Percentiles rank a stretch among this genome's conserved stretches.
Evolutionary conservation across 2,888 invertebrate species (phyloP).

Genomic region (Nephrotoma flavescens): DNA sequence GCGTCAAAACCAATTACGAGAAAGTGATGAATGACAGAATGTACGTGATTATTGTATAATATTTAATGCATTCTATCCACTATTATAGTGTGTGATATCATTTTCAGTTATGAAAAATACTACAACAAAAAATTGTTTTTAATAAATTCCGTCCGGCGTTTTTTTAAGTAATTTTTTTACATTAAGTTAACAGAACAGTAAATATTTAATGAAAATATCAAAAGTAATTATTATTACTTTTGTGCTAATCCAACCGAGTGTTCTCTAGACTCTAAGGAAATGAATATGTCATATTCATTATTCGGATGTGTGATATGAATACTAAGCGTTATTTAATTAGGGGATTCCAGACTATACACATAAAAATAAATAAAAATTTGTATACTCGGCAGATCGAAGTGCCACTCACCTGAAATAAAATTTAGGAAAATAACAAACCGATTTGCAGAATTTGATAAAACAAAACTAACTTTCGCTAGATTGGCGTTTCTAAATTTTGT

Average conservation of each 20-base stretch:
- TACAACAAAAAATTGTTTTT: not conserved
- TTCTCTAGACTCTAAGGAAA: not conserved
- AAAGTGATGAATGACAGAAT: not conserved
- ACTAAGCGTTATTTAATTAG: not conserved
- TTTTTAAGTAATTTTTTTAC: not conserved
- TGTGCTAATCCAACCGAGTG: not conserved
- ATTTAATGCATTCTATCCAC: not conserved
- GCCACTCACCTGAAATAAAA: not conserved
- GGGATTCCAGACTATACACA: not conserved
- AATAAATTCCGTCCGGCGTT: not conserved
- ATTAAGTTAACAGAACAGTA: not conserved
- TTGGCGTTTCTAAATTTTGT: not conserved
- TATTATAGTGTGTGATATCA: not conserved
- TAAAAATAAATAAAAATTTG: too few relatives aligned
- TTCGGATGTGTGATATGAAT: not conserved
- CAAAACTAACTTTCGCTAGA: not conserved
- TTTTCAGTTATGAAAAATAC: not conserved
- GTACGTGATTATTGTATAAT: not conserved
- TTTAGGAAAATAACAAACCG: not conserved
- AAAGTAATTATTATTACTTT: not conserved
- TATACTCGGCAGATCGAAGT: not conserved
- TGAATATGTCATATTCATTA: not conserved
- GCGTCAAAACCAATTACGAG: not conserved
- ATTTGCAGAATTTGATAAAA: not conserved
- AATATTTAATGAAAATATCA: not conserved